Evolutionary conservation across 1,140 invertebrate species (phyloP).

Genomic region (Apis florea): DNA sequence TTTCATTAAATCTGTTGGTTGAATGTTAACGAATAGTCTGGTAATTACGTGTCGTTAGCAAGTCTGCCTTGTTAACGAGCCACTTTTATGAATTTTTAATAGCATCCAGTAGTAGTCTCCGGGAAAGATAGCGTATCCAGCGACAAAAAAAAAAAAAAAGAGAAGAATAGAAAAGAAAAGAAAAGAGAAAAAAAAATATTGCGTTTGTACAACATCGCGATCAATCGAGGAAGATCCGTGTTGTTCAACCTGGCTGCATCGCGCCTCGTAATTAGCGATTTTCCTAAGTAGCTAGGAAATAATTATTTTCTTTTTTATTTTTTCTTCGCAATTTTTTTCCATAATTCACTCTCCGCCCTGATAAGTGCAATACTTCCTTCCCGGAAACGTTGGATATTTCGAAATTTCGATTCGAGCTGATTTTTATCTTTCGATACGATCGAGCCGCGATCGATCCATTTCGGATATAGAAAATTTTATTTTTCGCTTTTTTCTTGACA

Average conservation of each 20-base stretch:
- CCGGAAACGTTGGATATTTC: no score
- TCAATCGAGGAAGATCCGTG: constrained; percentile 19
- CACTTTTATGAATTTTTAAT: constrained; percentile 34
- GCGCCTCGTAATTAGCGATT: constrained; percentile 29
- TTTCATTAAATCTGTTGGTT: constrained; percentile 15
- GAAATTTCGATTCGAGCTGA: no score
- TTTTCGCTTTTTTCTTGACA: no score
- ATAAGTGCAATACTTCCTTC: no score
- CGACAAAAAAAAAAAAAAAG: constrained; percentile 23
- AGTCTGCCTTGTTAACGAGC: constrained; percentile 10
- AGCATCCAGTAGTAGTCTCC: neutral
- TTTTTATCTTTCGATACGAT: no score
- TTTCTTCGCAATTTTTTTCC: no score
- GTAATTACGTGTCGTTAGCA: constrained; percentile 28
- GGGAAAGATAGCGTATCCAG: constrained; percentile 32
- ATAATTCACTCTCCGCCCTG: neutral
- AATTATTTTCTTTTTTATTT: constrained; percentile 1
- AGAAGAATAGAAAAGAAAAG: neutral
- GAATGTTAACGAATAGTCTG: constrained; percentile 14
- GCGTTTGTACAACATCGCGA: constrained; percentile 20
- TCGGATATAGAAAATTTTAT: no score
- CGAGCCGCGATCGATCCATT: no score
- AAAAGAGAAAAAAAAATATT: neutral
- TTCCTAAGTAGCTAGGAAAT: neutral
- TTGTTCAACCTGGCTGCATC: constrained; percentile 7